Evolutionary conservation across 2,797 vertebrate species (phyloP), one percentile per base, ranked within the genome.

Genomic region (Muscicapa comitata): DNA sequence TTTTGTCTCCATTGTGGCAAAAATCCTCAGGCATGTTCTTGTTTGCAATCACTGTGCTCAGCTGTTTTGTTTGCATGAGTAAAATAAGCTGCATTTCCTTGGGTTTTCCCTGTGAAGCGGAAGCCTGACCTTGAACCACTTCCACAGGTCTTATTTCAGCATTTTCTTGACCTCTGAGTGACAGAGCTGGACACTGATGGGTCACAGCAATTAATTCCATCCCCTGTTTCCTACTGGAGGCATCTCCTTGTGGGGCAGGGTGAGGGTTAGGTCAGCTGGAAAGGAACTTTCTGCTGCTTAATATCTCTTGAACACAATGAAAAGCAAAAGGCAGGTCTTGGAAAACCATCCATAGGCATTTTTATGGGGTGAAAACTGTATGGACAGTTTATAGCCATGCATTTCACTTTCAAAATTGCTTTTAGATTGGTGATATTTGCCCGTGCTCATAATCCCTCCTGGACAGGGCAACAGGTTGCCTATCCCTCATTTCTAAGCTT

Each of bases 231-330:
- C 75, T 72, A 9, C 51, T 29, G 42, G 42, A 88, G 29, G 21
- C 72, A 40, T 68, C 76, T 80, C 35, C 29, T 6, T 0, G 0
- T 3, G 20, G 35, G 21, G 16, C 47, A 86, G 29, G 59, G 63
- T 31, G 83, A 88, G n/a, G 58, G 26, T 62, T 54, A 21, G 61
- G 26, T 58, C 58, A n/a, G n/a, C 29, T 90, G 54, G 86, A 74
- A 86, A 59, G 2, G 6, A 45, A 29, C 42, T 43, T 87, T 73
- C 55, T 72, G 68, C 51, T 48, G 50, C 47, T 79, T 38, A 17
- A 20, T 11, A 11, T 55, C 73, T 48, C 81, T 51, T 5, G 37
- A 63, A 31, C 2, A 0, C 12, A 50, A 9, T 2, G 0, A 35
- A 53, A 77, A 93, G 42, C 33, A 50, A 66, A 48, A 74, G 19